Evolutionary conservation across 1,140 invertebrate genomes (phyloP).

Genomic region (Whitmania pigra): DNA sequence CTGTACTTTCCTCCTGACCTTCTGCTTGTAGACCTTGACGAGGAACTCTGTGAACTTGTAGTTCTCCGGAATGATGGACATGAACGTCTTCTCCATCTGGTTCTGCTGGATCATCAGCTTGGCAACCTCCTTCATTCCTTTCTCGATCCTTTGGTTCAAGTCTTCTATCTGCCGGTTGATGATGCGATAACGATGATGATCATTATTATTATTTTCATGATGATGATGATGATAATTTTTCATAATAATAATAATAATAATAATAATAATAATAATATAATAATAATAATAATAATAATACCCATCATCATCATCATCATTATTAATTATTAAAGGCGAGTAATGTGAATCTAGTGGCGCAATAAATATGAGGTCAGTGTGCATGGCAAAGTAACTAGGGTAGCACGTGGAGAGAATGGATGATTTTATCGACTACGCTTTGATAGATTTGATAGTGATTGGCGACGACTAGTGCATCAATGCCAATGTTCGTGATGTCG

Average conservation of each 20-base stretch:
- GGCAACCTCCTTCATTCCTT: neutral
- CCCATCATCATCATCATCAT: no score
- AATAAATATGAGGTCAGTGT: no score
- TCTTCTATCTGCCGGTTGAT: slow-evolving; percentile 3
- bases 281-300: no score
- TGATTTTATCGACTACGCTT: no score
- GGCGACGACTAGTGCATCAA: no score
- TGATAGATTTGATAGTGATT: no score
- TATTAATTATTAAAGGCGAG: no score
- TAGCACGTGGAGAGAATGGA: no score
- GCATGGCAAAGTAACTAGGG: no score
- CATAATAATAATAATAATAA: neutral
- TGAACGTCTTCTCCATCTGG: neutral
- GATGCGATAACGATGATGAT: neutral
- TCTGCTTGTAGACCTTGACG: slow-evolving; percentile 9
- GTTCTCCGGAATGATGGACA: neutral
- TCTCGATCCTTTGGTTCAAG: neutral
- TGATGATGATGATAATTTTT: neutral
- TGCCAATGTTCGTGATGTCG: no score
- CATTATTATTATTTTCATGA: neutral
- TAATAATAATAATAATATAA: neutral
- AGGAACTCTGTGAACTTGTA: slow-evolving; percentile 11
- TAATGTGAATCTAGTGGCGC: no score
- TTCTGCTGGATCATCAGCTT: neutral
- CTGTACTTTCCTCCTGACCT: neutral